Evolutionary conservation across 2,113 vertebrate genomes (phyloP).

Genomic region (Brachionichthys hirsutus): DNA sequence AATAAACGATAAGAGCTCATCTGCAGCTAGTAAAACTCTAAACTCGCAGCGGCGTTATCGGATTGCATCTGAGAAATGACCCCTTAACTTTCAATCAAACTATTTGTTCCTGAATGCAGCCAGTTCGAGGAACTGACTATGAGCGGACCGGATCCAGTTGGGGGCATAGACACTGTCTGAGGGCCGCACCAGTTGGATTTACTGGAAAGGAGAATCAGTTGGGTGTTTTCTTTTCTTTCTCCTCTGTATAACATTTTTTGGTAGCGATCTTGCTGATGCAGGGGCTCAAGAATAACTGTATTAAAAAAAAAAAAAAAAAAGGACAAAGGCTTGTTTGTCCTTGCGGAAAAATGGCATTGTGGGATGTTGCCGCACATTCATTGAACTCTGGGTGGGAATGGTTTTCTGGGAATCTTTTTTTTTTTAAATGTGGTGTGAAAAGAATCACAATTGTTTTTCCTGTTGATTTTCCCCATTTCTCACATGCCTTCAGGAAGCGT

Average conservation of each 20-base stretch:
- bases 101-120: constrained; percentile 25
- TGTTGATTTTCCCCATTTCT: constrained; percentile 13
- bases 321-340: constrained; percentile 60
- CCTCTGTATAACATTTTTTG: constrained; percentile 9
- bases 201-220: constrained; percentile 37
- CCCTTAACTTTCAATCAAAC: neutral
- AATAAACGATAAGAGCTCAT: neutral
- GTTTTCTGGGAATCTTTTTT: constrained; percentile 54
- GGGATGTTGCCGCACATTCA: constrained; percentile 53
- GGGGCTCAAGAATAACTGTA: constrained; percentile 19
- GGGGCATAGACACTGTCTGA: constrained; percentile 18
- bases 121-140: constrained; percentile 16
- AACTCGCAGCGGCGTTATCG: neutral
- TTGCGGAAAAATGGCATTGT: constrained; percentile 53
- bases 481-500: neutral
- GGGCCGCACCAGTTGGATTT: constrained; percentile 34
- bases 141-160: constrained; percentile 1
- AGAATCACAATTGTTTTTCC: constrained; percentile 23
- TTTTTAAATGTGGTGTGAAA: constrained; percentile 32
- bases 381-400: constrained; percentile 42
- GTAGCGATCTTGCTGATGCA: constrained; percentile 37
- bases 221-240: constrained; percentile 22
- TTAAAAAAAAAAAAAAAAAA: constrained; percentile 34
- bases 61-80: no score
- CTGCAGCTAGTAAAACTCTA: no score